These are phyloP conservation scores for Paratilapia polleni DNA, from an alignment of 2,113 vertebrate species.

Conservation along the genomic window DNA sequence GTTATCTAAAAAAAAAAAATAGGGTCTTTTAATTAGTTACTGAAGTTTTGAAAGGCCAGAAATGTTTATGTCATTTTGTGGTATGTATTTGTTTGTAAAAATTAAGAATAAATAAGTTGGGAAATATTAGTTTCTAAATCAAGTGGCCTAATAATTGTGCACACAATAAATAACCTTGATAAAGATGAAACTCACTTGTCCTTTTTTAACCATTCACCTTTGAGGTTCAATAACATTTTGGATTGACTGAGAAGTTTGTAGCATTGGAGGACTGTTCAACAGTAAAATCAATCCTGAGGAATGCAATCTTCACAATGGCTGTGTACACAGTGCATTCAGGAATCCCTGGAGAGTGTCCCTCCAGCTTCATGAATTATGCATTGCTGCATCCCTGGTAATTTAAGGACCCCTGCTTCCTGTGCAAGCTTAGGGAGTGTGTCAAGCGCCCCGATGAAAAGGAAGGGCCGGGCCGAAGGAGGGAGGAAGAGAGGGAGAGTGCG, in stretches of 20 bases:
- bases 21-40: background rate
- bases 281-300: background rate
- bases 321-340: background rate
- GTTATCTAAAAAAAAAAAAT: background rate
- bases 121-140: no score
- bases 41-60: background rate
- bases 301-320: background rate
- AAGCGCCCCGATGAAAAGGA: slow-evolving; percentile 22
- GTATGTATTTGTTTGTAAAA: no score
- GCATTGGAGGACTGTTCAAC: background rate
- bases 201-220: no score
- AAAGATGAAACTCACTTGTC: no score
- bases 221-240: no score
- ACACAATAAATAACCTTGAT: no score
- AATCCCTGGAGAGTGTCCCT: background rate
- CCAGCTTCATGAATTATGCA: background rate
- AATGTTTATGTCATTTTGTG: background rate
- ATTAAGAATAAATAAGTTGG: no score
- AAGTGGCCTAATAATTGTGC: no score
- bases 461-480: slow-evolving; percentile 22
- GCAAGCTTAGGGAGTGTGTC: slow-evolving; percentile 6
- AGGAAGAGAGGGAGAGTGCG: slow-evolving; percentile 15
- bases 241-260: background rate
- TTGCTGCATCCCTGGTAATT: background rate
- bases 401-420: background rate